Base-by-base conservation (phyloP, 2,797 vertebrate species). In the Sciurus vulgaris region DNA sequence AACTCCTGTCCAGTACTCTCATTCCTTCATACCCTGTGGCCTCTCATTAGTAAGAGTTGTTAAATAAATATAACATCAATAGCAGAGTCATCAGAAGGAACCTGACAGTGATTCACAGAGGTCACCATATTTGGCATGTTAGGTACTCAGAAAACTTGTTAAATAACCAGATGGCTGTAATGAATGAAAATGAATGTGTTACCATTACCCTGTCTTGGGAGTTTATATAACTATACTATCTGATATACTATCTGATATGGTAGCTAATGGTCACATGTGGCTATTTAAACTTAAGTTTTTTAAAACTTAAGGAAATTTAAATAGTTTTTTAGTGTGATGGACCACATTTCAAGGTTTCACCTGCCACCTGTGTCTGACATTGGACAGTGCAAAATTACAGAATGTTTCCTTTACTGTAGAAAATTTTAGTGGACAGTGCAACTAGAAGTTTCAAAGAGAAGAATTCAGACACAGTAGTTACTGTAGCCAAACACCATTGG, bases 81-180 rank as follows among this genome's bases (percentile, higher is more conserved):
- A 26, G 47, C 26, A n/a, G 22, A n/a, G 33, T 54, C n/a, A 5
- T 47, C 44, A 7, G 41, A 49, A 73, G 33, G 44, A 56, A 74
- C 56, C 76, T 7, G 6, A 61, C 12, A 24, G 63, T 72, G 63
- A n/a, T 1, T 89, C 56, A 44, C 18, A 69, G 28, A 74, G 13
- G 24, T 41, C 24, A 54, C 11, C 14, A 3, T 4, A 1, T 12
- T 9, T n/a, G 30, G 30, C 7, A 0, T 0, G 15, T n/a, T n/a
- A 13, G 9, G 33, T 17, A 7, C 41, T 38, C 18, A 59, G 51
- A 65, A 24, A 41, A 22, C 2, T 3, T 11, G 18, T 38, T 14
- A 44, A 41, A 69, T 44, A 56, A 9, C 14, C 65, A 18, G 85
- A 70, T 11, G 67, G 28, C 30, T 76, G 0, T 2, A 4, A 10